These are phyloP conservation scores for Griposia aprilina DNA, from an alignment of 2,888 invertebrate genomes.

Conservation along the genomic window DNA sequence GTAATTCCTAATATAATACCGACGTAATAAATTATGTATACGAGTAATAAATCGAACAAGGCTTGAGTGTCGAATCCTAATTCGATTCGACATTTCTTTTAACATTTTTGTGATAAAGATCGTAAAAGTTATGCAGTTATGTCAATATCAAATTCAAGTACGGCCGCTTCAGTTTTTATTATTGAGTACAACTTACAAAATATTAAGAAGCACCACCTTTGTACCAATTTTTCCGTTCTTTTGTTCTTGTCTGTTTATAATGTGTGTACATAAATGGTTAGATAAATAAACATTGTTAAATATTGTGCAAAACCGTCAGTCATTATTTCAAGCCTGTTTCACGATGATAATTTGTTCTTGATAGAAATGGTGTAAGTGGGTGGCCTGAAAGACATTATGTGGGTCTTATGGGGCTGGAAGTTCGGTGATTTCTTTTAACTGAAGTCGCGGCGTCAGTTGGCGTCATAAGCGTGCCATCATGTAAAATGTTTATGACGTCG, in stretches of 20 bases:
- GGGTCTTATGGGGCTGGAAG: constrained; percentile 16
- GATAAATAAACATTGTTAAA: not conserved
- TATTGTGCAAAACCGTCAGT: not conserved
- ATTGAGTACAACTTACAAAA: not conserved
- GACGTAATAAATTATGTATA: constrained; percentile 79
- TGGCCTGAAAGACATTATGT: constrained; percentile 28
- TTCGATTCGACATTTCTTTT: constrained; percentile 63
- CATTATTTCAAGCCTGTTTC: constrained; percentile 9
- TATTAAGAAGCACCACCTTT: too few species aligned
- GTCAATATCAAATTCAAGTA: constrained; percentile 14
- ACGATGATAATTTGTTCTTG: constrained; percentile 12
- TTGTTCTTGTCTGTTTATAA: too few species aligned
- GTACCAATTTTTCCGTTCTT: too few species aligned
- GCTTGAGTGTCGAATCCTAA: constrained; percentile 76
- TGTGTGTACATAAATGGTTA: too few species aligned
- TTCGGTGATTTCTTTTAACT: constrained; percentile 53
- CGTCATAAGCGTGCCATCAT: constrained; percentile 71
- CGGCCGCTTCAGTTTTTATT: not conserved
- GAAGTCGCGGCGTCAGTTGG: constrained; percentile 66
- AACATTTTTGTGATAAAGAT: constrained; percentile 38
- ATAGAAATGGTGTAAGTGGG: constrained; percentile 27
- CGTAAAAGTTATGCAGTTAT: constrained; percentile 43
- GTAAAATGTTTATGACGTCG: constrained; percentile 75
- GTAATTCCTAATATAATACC: constrained; percentile 75
- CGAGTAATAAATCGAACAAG: constrained; percentile 79